A percentile compares a stretch with the other conserved stretches of the same genome.
These are phyloP conservation scores for Caenorhabditis briggsae DNA, from an alignment of 1,140 invertebrate genomes.

Conservation along the genomic window DNA sequence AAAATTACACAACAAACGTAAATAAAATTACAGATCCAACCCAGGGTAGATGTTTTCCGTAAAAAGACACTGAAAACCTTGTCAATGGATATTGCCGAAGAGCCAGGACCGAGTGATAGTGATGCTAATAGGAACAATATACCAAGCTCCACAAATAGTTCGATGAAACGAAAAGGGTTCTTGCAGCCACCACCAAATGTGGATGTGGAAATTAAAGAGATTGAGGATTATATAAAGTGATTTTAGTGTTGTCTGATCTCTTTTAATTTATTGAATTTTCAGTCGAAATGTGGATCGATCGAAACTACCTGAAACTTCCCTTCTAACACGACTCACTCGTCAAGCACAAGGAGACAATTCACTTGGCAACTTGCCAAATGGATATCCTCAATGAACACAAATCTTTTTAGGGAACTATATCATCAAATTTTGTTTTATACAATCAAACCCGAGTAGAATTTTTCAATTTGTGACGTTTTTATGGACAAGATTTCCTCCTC, in stretches of 20 bases:
- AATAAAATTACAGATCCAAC: no score
- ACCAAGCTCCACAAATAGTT: conserved; percentile 3
- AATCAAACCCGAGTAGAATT: conserved; percentile 45
- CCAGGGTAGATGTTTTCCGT: conserved; percentile 56
- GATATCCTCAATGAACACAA: conserved; percentile 52
- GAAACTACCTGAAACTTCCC: conserved; percentile 44
- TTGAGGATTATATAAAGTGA: conserved; percentile 56
- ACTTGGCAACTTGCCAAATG: conserved; percentile 38
- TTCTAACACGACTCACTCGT: conserved; percentile 39
- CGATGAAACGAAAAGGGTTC: conserved; percentile 14
- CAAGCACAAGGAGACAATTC: conserved; percentile 38
- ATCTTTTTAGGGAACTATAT: conserved; percentile 45
- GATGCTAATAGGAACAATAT: neutral
- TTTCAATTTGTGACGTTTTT: conserved; percentile 48
- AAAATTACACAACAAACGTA: no score
- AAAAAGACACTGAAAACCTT: conserved; percentile 57
- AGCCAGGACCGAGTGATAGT: conserved; percentile 16
- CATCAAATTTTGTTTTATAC: conserved; percentile 2
- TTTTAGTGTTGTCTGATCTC: neutral
- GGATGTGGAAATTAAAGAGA: conserved; percentile 33
- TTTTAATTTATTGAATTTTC: neutral
- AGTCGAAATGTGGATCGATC: conserved; percentile 52
- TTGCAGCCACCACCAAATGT: neutral
- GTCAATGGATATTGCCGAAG: conserved; percentile 51
- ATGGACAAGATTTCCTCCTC: conserved; percentile 15